These are phyloP conservation scores for Protonemura montana DNA, from an alignment of 2,888 invertebrate species.

Conservation along the genomic window DNA sequence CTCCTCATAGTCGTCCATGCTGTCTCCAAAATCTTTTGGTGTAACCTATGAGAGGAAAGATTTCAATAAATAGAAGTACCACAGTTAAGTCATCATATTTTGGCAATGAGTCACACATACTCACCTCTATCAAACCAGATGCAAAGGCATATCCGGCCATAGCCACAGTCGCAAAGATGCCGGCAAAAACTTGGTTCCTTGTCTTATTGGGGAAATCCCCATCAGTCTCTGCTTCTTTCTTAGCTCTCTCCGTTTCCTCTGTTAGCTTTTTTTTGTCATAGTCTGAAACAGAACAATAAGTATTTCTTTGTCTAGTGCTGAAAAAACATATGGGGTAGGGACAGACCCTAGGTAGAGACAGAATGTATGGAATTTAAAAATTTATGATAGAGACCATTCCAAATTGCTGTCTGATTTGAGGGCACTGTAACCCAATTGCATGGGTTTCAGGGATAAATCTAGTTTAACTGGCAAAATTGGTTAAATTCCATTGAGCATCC, in stretches of 20 bases:
- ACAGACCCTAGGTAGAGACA: too few species aligned
- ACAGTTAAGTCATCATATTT: neutral
- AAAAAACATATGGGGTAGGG: too few species aligned
- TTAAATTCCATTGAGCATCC: too few species aligned
- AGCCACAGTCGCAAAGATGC: conserved; percentile 70
- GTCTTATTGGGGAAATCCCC: conserved; percentile 72
- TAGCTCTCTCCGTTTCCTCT: conserved; percentile 51
- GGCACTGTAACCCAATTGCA: too few species aligned
- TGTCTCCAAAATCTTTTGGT: conserved; percentile 25
- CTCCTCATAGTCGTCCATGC: neutral
- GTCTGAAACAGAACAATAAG: too few species aligned
- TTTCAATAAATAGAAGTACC: neutral
- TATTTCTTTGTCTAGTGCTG: too few species aligned
- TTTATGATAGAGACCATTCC: too few species aligned
- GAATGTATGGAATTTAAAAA: too few species aligned
- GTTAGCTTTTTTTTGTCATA: conserved; percentile 60
- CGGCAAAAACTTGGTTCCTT: conserved; percentile 73
- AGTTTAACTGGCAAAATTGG: too few species aligned
- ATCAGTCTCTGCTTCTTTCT: conserved; percentile 55
- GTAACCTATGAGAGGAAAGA: conserved; percentile 1
- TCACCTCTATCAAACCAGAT: conserved; percentile 71
- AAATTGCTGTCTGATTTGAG: too few species aligned
- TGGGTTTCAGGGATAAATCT: too few species aligned
- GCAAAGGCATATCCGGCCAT: conserved; percentile 77
- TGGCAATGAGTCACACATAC: neutral